These are phyloP conservation scores for Watsonalla binaria DNA, from an alignment of 2,888 invertebrate species.

Conservation along the genomic window DNA sequence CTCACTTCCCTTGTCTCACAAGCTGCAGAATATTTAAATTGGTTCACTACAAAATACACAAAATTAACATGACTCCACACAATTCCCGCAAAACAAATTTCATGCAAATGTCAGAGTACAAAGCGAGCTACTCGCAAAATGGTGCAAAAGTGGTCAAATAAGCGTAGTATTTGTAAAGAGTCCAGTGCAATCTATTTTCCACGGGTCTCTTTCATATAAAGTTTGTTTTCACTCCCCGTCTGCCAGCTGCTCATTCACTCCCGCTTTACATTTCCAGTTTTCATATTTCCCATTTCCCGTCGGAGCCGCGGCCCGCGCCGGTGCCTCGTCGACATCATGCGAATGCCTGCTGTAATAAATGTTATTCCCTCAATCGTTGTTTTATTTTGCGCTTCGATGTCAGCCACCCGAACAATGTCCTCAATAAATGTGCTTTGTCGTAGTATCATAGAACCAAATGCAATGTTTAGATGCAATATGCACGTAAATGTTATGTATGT, in stretches of 20 bases:
- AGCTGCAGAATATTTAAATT: conserved; percentile 5
- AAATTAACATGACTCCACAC: neutral
- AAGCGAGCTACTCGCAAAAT: conserved; percentile 26
- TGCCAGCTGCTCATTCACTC: conserved; percentile 40
- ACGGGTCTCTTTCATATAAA: conserved; percentile 36
- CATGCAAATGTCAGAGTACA: conserved; percentile 18
- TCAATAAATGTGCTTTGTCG: conserved; percentile 25
- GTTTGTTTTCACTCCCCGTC: conserved; percentile 42
- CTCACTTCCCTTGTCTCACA: conserved; percentile 15
- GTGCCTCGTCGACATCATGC: conserved; percentile 42
- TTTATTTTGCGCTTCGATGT: conserved; percentile 65
- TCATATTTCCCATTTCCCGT: conserved; percentile 45
- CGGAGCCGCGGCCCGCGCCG: conserved; percentile 30
- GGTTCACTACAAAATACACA: conserved; percentile 9
- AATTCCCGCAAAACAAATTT: conserved; percentile 14
- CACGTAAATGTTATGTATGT: neutral
- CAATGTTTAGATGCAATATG: conserved; percentile 30
- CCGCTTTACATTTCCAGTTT: conserved; percentile 50
- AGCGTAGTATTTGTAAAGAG: conserved; percentile 34
- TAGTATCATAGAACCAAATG: conserved; percentile 25
- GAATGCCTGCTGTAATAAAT: conserved; percentile 65
- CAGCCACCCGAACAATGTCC: conserved; percentile 16
- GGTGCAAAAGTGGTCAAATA: conserved; percentile 33
- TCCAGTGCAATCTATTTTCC: conserved; percentile 45
- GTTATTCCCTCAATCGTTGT: conserved; percentile 61